Evolutionary conservation across 2,888 invertebrate genomes (phyloP), one percentile per base, ranked within the genome.

Genomic region (Lochmaea crataegi): DNA sequence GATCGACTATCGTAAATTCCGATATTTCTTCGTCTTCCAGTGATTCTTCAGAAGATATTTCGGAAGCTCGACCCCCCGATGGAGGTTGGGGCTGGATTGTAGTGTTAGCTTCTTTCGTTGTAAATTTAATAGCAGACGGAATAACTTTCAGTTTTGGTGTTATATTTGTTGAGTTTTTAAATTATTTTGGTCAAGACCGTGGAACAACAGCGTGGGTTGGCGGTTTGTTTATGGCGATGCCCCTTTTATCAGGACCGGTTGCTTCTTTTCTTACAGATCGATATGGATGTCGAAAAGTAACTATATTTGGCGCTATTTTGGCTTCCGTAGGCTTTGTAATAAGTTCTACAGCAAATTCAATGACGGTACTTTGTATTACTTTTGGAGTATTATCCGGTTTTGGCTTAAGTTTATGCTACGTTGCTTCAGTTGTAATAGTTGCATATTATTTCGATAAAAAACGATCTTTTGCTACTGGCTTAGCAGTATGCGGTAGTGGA

Each of bases 81-180:
- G 96, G 96, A 11, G 96, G 96, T 14, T 96, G 94, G 94, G 96
- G 96, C 6, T 97, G 97, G 97, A 93, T 97, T 42, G 91, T 97
- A 66, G 96, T 97, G 0, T 92, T 93, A 75, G 95, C 95, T 32
- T 93, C 96, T 0, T 97, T 97, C 85, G 90, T 96, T 88, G 94
- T 96, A 76, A 96, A 96, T 85, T 89, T 96, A 76, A 95, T 97
- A 81, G 96, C 96, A 56, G 97, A 97, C 85, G 97, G 97, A 2
- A 92, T 96, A 78, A 96, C 96, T 0, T 96, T 96, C 87, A 95
- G 95, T 77, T 97, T 97, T 86, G 97, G 97, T 70, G 93, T 97
- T 5, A 92, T 97, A 82, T 96, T 91, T 86, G 93, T 94, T 2
- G 94, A 96, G 83, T 94, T 97, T 82, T 89, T 95, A 72, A 91